Evolutionary conservation across 2,888 invertebrate genomes (phyloP).

Genomic region (Odontomyia ornata): DNA sequence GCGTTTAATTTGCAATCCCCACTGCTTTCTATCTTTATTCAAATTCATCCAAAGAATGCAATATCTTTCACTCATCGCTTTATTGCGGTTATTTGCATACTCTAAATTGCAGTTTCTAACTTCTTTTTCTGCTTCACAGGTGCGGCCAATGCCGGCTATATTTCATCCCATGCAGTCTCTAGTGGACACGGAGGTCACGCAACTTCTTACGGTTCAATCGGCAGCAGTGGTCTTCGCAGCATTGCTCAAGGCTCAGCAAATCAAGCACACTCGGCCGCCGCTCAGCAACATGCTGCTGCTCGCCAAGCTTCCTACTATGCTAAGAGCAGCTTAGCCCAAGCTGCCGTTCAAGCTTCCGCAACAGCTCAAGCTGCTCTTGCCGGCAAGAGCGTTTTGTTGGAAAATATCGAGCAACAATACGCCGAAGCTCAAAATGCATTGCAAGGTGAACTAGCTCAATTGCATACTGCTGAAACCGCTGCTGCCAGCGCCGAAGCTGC

Average conservation of each 20-base stretch:
- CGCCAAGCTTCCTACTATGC: constrained; percentile 82
- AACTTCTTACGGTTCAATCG: not conserved
- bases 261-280: constrained; percentile 78
- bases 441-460: constrained; percentile 74
- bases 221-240: constrained; percentile 75
- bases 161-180: not conserved
- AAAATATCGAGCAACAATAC: constrained; percentile 78
- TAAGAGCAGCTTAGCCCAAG: constrained; percentile 80
- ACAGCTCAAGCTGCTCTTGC: constrained; percentile 75
- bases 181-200: constrained; percentile 30
- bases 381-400: constrained; percentile 73
- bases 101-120: no score
- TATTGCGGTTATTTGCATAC: no score
- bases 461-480: constrained; percentile 74
- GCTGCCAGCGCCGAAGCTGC: constrained; percentile 73
- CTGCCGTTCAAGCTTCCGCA: constrained; percentile 76
- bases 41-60: no score
- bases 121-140: constrained; percentile 1
- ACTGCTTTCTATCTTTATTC: no score
- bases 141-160: constrained; percentile 26
- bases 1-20: no score
- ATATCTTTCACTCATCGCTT: no score
- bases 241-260: constrained; percentile 80
- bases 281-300: constrained; percentile 79
- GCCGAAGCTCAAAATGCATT: constrained; percentile 75